Base-by-base conservation (phyloP, 2,888 invertebrate genomes). In the Philopedon plagiatum region DNA sequence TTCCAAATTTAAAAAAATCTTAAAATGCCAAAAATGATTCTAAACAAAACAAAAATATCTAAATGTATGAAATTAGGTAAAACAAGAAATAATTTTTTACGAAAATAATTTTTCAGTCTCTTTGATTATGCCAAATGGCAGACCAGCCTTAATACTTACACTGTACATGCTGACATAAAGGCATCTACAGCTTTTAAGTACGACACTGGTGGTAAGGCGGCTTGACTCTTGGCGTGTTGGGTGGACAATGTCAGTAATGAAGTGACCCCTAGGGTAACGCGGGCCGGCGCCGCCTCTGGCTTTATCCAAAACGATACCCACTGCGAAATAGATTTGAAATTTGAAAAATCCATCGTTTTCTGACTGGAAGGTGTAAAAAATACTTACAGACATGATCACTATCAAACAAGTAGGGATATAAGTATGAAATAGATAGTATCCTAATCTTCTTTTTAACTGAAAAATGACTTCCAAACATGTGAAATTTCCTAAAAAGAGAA, bases 281-380 rank as follows among this genome's bases (percentile, higher is more conserved):
- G 89, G 18, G 97, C 97, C 0, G 97, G 97, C 3, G 96, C 96
- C 0, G 96, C 96, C 85, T 97, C 97, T 0, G 96, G 96, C 83
- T 96, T 96, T 80, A 97, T 96, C 96, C 96, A 97, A 86, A 97
- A 97, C 0, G 96, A 96, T 3, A 96, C 94, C 96, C 96, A 96
- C 90, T 94, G 85, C 26, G 85, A 85, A 49, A 9, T 23, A 32
- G 7, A n/a, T n/a, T n/a, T n/a, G n/a, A n/a, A n/a, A n/a, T n/a
- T n/a, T n/a, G n/a, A n/a, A n/a, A n/a, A n/a, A n/a, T n/a, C n/a
- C n/a, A n/a, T n/a, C n/a, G n/a, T n/a, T n/a, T n/a, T n/a, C n/a
- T n/a, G n/a, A n/a, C n/a, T n/a, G n/a, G n/a, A n/a, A n/a, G n/a
- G n/a, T n/a, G n/a, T n/a, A n/a, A n/a, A n/a, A n/a, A 4, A 4